A percentile compares a stretch with the other conserved stretches of the same genome.
Evolutionary conservation across 2,888 invertebrate genomes (phyloP).

Genomic region (Troides aeacus): DNA sequence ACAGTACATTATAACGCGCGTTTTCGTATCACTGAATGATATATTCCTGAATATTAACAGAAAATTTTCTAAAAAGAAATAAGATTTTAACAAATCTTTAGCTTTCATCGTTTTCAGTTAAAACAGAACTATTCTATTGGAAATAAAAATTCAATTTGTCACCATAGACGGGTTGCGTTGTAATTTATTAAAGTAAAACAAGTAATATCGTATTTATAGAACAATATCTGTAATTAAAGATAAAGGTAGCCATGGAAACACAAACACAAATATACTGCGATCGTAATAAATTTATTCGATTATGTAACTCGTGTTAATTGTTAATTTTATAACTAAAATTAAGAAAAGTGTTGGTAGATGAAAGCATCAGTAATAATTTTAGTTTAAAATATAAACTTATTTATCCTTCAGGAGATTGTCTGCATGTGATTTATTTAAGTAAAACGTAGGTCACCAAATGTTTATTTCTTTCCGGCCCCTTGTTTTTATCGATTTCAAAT

Average conservation of each 20-base stretch:
- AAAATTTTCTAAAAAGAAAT: constrained; percentile 3
- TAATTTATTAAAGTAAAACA: constrained; percentile 1
- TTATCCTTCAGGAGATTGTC: too few species aligned
- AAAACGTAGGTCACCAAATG: too few species aligned
- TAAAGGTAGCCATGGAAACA: constrained; percentile 4
- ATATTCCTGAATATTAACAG: constrained; percentile 23
- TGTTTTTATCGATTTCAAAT: too few species aligned
- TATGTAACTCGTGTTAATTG: too few species aligned
- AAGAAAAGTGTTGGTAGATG: too few species aligned
- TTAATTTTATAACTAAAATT: too few species aligned
- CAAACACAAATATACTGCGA: constrained; percentile 7
- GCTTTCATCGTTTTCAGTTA: constrained; percentile 6
- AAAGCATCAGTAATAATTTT: too few species aligned
- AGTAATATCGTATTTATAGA: not conserved
- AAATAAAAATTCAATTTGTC: not conserved
- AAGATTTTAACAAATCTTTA: constrained; percentile 3
- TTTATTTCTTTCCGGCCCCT: too few species aligned
- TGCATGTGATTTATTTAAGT: too few species aligned
- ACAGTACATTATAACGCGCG: not conserved
- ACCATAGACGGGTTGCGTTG: not conserved
- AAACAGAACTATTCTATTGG: not conserved
- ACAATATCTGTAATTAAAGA: not conserved
- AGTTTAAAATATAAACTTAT: too few species aligned
- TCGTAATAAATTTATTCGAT: not conserved
- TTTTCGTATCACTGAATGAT: not conserved